These are phyloP conservation scores for Fabriciana adippe DNA, from an alignment of 2,888 invertebrate genomes.

Conservation along the genomic window DNA sequence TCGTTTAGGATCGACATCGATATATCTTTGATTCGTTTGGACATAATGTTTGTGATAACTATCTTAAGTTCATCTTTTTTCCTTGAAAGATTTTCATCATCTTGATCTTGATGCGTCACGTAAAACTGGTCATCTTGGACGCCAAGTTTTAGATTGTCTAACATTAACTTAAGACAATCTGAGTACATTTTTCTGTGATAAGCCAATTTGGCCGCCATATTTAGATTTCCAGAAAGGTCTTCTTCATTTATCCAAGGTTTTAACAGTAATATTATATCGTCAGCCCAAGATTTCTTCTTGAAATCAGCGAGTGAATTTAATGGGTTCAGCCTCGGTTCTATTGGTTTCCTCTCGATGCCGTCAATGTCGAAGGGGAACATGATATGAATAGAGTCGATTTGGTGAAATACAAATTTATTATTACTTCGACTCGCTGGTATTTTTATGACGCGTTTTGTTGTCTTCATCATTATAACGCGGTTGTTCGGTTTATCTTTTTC, in stretches of 20 bases:
- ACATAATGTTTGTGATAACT: slow-evolving; percentile 61
- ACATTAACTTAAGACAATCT: slow-evolving; percentile 60
- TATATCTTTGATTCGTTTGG: slow-evolving; percentile 70
- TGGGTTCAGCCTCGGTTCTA: slow-evolving; percentile 62
- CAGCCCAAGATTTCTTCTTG: slow-evolving; percentile 68
- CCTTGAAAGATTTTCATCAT: slow-evolving; percentile 41
- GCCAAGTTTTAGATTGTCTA: slow-evolving; percentile 58
- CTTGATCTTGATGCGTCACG: slow-evolving; percentile 55
- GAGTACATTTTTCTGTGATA: slow-evolving; percentile 63
- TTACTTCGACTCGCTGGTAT: slow-evolving; percentile 77
- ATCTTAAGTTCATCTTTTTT: slow-evolving; percentile 61
- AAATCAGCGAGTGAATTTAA: slow-evolving; percentile 61
- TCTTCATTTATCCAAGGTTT: slow-evolving; percentile 67
- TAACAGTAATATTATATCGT: slow-evolving; percentile 62
- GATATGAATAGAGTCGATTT: slow-evolving; percentile 65
- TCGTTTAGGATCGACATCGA: slow-evolving; percentile 70
- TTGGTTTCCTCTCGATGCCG: slow-evolving; percentile 55
- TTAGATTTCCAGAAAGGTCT: slow-evolving; percentile 56
- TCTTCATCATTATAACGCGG: slow-evolving; percentile 86
- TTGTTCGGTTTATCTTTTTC: slow-evolving; percentile 82
- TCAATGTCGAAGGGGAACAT: slow-evolving; percentile 71
- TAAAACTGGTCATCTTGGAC: slow-evolving; percentile 52
- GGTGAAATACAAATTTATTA: slow-evolving; percentile 70
- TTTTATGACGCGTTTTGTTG: slow-evolving; percentile 87
- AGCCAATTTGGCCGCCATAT: slow-evolving; percentile 71